A percentile compares a stretch with the other conserved stretches of the same genome.
Conservation (phyloP, 2,888 invertebrate genomes). For the Oligia fasciuncula region DNA sequence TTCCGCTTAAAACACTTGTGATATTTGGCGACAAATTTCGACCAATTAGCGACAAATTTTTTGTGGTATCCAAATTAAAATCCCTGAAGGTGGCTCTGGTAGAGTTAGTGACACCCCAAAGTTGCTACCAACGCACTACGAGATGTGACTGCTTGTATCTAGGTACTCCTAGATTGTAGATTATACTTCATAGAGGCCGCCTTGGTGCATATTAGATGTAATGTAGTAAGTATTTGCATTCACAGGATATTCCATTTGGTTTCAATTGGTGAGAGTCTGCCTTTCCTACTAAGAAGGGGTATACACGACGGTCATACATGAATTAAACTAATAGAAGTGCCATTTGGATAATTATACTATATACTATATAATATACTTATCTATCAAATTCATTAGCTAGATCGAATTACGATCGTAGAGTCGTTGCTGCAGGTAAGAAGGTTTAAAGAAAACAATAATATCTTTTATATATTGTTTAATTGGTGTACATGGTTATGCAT, state of each 20-base stretch:
- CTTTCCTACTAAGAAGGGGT: not conserved
- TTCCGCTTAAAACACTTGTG: too few species aligned
- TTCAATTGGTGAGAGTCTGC: not conserved
- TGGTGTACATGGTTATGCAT: slow-evolving; percentile 90
- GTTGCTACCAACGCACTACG: not conserved
- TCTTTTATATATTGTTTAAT: slow-evolving; percentile 86
- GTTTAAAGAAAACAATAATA: slow-evolving; percentile 76
- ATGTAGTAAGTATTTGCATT: not conserved
- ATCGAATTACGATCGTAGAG: too few species aligned
- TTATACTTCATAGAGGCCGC: not conserved
- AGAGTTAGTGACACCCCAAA: too few species aligned
- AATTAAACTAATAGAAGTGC: not conserved
- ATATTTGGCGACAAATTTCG: too few species aligned
- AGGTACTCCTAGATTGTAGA: not conserved
- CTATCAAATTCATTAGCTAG: not conserved
- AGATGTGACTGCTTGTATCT: not conserved
- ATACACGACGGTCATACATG: not conserved
- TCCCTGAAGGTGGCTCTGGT: too few species aligned
- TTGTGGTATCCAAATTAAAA: too few species aligned
- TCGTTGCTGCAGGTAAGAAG: not conserved
- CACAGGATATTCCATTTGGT: not conserved
- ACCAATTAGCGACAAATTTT: too few species aligned
- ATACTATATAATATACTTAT: too few species aligned
- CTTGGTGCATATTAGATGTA: not conserved
- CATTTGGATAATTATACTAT: not conserved